Conservation (phyloP, 2,113 vertebrate genomes). For the Heloderma charlesbogerti region DNA sequence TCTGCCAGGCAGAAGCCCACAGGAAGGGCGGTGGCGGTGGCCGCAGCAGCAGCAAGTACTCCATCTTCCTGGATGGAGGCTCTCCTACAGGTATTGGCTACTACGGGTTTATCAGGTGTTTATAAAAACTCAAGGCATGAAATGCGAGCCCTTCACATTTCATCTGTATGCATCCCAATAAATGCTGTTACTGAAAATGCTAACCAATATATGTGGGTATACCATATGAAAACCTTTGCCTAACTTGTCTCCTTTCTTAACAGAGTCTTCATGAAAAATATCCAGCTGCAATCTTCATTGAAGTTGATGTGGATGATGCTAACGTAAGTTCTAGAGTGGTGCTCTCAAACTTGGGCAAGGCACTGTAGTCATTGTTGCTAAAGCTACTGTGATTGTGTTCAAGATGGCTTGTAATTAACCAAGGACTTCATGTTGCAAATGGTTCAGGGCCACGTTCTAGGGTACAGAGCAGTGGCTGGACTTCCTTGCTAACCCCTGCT, state of each 20-base stretch:
- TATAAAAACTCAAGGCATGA: not conserved
- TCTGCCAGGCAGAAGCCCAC: too few relatives aligned
- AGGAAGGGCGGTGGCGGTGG: too few relatives aligned
- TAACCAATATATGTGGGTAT: not conserved
- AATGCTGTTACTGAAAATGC: not conserved
- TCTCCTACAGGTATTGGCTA: too few relatives aligned
- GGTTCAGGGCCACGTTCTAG: not conserved
- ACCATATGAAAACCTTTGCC: not conserved
- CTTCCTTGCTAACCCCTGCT: not conserved
- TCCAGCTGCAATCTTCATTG: constrained; percentile 85
- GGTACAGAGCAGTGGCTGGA: not conserved
- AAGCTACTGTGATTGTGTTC: not conserved
- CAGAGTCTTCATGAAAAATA: constrained; percentile 76
- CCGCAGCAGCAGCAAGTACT: too few relatives aligned
- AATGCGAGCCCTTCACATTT: too few relatives aligned
- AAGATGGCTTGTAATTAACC: not conserved
- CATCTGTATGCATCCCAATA: not conserved
- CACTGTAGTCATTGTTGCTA: not conserved
- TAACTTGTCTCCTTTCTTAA: constrained; percentile 14
- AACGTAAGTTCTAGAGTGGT: constrained; percentile 70
- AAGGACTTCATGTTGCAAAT: not conserved
- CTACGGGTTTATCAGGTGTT: not conserved
- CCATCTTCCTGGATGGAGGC: too few relatives aligned
- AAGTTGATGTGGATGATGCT: constrained; percentile 92
- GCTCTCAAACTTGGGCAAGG: not conserved